These are phyloP conservation scores for Pentalonia nigronervosa DNA, from an alignment of 1,140 invertebrate genomes.

Conservation along the genomic window DNA sequence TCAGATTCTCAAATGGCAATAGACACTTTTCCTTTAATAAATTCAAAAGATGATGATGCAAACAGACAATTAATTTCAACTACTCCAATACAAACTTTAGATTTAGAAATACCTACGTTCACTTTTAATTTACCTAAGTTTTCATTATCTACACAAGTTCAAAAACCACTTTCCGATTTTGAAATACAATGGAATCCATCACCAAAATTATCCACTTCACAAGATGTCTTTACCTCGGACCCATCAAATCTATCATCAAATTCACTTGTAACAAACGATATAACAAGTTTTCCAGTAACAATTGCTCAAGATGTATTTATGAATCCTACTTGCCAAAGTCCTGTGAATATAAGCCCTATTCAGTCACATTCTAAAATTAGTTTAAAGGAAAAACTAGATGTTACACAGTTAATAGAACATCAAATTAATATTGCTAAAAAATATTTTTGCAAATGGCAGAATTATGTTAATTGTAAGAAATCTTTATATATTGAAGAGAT, in stretches of 20 bases:
- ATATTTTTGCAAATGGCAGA: conserved; percentile 15
- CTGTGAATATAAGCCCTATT: not conserved
- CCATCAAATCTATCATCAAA: not conserved
- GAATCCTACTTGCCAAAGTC: not conserved
- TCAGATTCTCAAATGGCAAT: not conserved
- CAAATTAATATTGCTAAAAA: conserved; percentile 18
- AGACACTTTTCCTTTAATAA: not conserved
- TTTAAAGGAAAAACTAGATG: not conserved
- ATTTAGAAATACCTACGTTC: not conserved
- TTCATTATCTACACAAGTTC: not conserved
- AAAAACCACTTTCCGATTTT: not conserved
- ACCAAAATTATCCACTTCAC: not conserved
- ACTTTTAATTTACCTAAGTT: conserved; percentile 15
- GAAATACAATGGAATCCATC: not conserved
- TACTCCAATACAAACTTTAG: not conserved
- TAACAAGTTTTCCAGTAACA: not conserved
- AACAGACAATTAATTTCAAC: not conserved
- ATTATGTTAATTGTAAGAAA: conserved; percentile 10
- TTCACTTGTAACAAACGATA: not conserved
- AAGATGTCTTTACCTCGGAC: not conserved
- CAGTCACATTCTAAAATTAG: not conserved
- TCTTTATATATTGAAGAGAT: not conserved
- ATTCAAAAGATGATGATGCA: not conserved
- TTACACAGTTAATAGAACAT: not conserved
- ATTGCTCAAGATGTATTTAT: not conserved